These are phyloP conservation scores for Bambusicola thoracicus DNA, from an alignment of 2,113 vertebrate species.

Conservation along the genomic window DNA sequence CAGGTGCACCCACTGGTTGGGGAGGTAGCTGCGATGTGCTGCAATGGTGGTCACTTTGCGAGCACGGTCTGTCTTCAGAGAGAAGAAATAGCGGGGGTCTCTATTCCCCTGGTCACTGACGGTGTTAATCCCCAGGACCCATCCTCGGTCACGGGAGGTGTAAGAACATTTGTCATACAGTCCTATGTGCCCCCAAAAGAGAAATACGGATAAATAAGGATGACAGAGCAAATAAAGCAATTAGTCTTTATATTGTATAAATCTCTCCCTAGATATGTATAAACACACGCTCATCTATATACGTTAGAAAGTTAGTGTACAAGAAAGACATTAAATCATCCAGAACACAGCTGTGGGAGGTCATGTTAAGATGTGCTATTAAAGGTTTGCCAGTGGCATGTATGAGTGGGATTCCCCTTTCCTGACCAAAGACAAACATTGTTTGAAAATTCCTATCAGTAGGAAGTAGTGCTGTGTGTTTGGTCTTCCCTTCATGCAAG, in stretches of 20 bases:
- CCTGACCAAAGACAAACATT: not conserved
- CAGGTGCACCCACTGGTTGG: constrained; percentile 92
- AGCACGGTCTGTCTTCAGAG: constrained; percentile 96
- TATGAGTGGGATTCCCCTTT: not conserved
- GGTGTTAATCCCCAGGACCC: constrained; percentile 95
- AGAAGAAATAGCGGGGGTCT: constrained; percentile 98
- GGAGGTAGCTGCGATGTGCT: constrained; percentile 89
- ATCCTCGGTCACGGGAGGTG: constrained; percentile 95
- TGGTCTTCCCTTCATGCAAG: not conserved
- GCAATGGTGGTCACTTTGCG: constrained; percentile 92
- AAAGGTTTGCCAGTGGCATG: not conserved
- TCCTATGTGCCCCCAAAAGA: constrained; percentile 84
- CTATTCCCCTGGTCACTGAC: constrained; percentile 92
- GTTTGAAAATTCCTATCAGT: not conserved
- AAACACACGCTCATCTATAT: constrained; percentile 38
- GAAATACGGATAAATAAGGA: constrained; percentile 75
- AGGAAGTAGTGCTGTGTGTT: not conserved
- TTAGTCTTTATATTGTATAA: constrained; percentile 19
- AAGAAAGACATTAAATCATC: not conserved
- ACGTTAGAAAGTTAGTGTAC: not conserved
- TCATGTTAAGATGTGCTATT: not conserved
- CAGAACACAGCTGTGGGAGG: not conserved
- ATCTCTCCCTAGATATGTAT: not conserved
- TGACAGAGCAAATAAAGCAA: constrained; percentile 28
- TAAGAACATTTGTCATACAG: constrained; percentile 99